These are phyloP conservation scores for Eupithecia dodoneata DNA, from an alignment of 2,888 invertebrate species.

Conservation along the genomic window DNA sequence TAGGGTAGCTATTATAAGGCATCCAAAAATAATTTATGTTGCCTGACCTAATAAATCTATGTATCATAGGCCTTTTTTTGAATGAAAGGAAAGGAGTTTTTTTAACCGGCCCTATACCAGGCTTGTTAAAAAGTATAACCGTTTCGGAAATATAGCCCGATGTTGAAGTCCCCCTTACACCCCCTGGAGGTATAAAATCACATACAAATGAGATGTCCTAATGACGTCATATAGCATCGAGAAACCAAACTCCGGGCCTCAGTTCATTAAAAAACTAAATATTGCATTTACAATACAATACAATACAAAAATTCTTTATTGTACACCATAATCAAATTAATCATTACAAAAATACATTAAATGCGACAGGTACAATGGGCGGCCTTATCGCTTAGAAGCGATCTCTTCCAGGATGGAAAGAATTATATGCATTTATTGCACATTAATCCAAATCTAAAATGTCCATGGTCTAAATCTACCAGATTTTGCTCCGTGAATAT, in stretches of 20 bases:
- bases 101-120: background rate
- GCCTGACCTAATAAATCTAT: background rate
- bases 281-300: too few relatives aligned
- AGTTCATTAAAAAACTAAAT: background rate
- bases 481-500: background rate
- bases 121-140: background rate
- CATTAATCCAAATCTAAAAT: background rate
- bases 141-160: background rate
- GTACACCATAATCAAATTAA: too few relatives aligned
- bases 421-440: background rate
- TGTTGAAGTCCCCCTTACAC: too few relatives aligned
- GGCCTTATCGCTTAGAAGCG: too few relatives aligned
- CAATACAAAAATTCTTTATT: too few relatives aligned
- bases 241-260: too few relatives aligned
- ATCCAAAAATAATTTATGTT: background rate
- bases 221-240: too few relatives aligned
- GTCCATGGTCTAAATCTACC: background rate
- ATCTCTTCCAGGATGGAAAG: too few relatives aligned
- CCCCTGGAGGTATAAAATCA: too few relatives aligned
- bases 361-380: too few relatives aligned
- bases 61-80: background rate
- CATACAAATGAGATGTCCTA: too few relatives aligned
- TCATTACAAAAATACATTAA: too few relatives aligned
- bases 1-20: background rate
- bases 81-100: background rate